These are phyloP conservation scores for Palloptera scutellata DNA, from an alignment of 2,888 invertebrate genomes.

Conservation along the genomic window DNA sequence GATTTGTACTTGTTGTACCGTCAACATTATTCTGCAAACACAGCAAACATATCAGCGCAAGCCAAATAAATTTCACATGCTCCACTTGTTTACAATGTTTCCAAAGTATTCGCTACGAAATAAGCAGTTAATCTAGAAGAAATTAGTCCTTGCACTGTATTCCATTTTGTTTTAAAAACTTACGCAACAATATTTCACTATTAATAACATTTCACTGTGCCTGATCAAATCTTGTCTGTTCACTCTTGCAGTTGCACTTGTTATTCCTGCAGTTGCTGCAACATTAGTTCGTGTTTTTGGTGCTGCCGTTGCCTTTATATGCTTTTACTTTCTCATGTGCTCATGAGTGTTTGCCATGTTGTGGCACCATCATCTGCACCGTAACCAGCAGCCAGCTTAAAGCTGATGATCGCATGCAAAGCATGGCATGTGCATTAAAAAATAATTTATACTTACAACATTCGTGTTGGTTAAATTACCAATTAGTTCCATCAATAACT, in stretches of 20 bases:
- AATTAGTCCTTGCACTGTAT: background rate
- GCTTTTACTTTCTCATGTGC: constrained; percentile 18
- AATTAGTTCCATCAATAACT: constrained; percentile 32
- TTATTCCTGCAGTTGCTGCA: constrained; percentile 26
- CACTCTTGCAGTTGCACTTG: constrained; percentile 7
- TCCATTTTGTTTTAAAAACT: constrained; percentile 27
- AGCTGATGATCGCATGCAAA: background rate
- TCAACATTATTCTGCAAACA: too few species aligned
- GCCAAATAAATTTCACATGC: background rate
- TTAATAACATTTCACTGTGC: constrained; percentile 3
- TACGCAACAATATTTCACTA: constrained; percentile 33
- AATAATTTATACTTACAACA: background rate
- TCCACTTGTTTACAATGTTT: constrained; percentile 8
- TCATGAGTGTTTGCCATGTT: background rate
- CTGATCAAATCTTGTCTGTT: constrained; percentile 1
- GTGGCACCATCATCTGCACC: background rate
- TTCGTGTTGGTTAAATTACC: constrained; percentile 12
- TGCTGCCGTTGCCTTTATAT: constrained; percentile 31
- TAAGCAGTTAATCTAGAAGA: constrained; percentile 1
- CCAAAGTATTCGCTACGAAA: constrained; percentile 35
- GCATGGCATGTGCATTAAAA: background rate
- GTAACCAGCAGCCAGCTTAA: background rate
- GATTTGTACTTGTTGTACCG: too few species aligned
- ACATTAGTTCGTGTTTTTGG: constrained; percentile 28
- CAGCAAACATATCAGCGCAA: too few species aligned